These are phyloP conservation scores for Drosophila lini DNA, from an alignment of 1,140 invertebrate genomes.

Conservation along the genomic window DNA sequence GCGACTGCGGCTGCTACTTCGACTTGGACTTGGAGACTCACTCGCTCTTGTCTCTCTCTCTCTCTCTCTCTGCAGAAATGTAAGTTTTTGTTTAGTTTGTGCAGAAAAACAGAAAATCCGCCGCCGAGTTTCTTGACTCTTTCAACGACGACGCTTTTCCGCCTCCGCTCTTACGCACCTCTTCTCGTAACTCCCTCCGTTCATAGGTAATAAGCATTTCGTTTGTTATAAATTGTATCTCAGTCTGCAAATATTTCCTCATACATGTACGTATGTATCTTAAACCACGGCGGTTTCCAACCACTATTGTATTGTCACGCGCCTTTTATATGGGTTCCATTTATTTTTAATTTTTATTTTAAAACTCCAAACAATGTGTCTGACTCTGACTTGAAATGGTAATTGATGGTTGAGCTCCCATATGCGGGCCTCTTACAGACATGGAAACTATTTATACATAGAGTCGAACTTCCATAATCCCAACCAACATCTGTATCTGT, in stretches of 20 bases:
- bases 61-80: conserved; percentile 20
- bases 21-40: conserved; percentile 1
- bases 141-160: conserved; percentile 51
- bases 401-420: conserved; percentile 53
- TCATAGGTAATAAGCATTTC: conserved; percentile 54
- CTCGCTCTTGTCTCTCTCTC: conserved; percentile 15
- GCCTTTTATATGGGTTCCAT: conserved; percentile 77
- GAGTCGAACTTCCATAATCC: conserved; percentile 38
- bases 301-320: conserved; percentile 45
- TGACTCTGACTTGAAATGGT: conserved; percentile 64
- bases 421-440: conserved; percentile 64
- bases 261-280: conserved; percentile 32
- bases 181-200: conserved; percentile 33
- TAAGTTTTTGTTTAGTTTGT: conserved; percentile 22
- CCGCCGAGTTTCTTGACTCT: conserved; percentile 78
- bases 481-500: conserved; percentile 28
- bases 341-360: conserved; percentile 76
- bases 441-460: conserved; percentile 52
- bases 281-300: conserved; percentile 40
- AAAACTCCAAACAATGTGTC: conserved; percentile 77
- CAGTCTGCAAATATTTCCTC: conserved; percentile 59
- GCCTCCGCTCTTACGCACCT: conserved; percentile 49
- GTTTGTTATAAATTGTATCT: conserved; percentile 60
- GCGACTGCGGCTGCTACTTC: conserved; percentile 33
- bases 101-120: conserved; percentile 56